A percentile compares a stretch with the other conserved stretches of the same genome.
Evolutionary conservation across 2,113 vertebrate species (phyloP).

Genomic region (Pedionomus torquatus): DNA sequence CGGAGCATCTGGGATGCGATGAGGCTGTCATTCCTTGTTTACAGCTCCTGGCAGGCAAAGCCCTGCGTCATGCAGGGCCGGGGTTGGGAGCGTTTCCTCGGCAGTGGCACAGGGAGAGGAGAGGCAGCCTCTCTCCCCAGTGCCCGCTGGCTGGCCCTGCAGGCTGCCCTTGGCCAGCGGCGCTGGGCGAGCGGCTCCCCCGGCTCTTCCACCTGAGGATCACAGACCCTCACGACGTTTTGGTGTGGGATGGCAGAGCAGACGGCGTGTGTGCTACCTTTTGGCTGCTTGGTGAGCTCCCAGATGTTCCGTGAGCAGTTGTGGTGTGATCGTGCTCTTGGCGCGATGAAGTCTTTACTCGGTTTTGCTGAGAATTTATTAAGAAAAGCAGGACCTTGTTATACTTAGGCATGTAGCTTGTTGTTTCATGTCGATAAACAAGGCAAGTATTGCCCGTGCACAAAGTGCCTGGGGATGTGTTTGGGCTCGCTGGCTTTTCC

Average conservation of each 20-base stretch:
- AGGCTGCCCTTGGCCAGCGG: fast-evolving
- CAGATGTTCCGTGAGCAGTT: fast-evolving
- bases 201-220: neutral
- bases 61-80: neutral
- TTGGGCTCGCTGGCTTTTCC: neutral
- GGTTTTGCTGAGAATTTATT: neutral
- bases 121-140: fast-evolving
- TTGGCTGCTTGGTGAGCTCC: neutral
- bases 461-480: neutral
- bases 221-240: neutral
- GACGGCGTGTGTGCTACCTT: neutral
- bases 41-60: conserved; percentile 52
- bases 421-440: neutral
- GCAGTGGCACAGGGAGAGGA: neutral
- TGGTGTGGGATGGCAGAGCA: neutral
- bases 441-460: neutral
- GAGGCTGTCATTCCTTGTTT: conserved; percentile 49
- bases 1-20: conserved; percentile 41
- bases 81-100: neutral
- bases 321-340: neutral
- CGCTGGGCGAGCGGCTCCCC: fast-evolving
- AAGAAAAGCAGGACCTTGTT: neutral
- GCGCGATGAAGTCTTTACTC: neutral
- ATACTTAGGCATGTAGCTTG: neutral
- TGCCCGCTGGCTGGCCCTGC: neutral